These are phyloP conservation scores for cat (Felis catus) DNA, from an alignment of 2,113 vertebrate species.

Conservation along the genomic window DNA sequence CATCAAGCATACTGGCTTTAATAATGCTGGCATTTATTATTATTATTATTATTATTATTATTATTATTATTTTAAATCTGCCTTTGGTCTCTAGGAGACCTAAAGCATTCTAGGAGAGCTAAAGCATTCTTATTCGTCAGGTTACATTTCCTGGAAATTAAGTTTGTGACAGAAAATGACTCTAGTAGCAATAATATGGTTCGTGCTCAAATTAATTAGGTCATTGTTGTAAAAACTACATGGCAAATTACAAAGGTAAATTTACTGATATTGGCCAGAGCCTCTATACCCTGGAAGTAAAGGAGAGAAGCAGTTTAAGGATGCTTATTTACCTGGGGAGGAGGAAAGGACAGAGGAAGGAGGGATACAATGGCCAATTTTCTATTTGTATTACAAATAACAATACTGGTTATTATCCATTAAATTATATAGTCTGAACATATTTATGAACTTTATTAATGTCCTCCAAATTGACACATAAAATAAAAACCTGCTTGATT, in stretches of 20 bases:
- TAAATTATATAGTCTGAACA: slow-evolving; percentile 44
- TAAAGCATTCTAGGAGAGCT: slow-evolving; percentile 68
- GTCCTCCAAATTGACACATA: slow-evolving; percentile 64
- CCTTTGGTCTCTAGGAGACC: slow-evolving; percentile 69
- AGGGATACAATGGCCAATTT: slow-evolving; percentile 46
- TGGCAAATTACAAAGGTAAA: slow-evolving; percentile 72
- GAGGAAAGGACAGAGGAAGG: not conserved
- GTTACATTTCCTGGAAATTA: slow-evolving; percentile 76
- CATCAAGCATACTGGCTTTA: slow-evolving; percentile 67
- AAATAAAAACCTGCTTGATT: slow-evolving; percentile 39
- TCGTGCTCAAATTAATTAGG: slow-evolving; percentile 71
- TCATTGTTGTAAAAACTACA: slow-evolving; percentile 75
- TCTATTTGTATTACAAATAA: slow-evolving; percentile 45
- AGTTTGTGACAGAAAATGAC: slow-evolving; percentile 72
- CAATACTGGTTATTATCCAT: slow-evolving; percentile 45
- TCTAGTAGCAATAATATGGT: slow-evolving; percentile 70
- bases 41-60: not conserved
- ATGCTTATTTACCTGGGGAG: slow-evolving; percentile 2
- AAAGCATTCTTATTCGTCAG: slow-evolving; percentile 71
- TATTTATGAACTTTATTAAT: slow-evolving; percentile 76
- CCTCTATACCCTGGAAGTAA: not conserved
- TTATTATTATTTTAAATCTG: slow-evolving; percentile 73
- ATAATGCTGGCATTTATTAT: slow-evolving; percentile 63
- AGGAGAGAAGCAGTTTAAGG: slow-evolving; percentile 17
- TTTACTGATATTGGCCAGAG: slow-evolving; percentile 45